Conservation (phyloP, 1,140 invertebrate species). For the Sogatella furcifera region DNA sequence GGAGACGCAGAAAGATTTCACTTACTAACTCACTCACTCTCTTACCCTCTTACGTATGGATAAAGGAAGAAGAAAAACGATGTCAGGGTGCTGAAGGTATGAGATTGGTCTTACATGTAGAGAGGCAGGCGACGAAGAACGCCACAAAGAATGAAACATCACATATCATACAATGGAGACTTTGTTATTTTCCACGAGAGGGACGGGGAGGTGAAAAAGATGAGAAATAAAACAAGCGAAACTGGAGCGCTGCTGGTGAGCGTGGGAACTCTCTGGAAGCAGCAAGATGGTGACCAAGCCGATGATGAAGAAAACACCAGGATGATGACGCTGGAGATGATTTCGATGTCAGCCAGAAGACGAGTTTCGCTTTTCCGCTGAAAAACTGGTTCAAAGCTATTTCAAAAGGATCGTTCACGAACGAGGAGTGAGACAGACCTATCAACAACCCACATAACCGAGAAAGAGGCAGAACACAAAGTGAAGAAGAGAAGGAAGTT, state of each 20-base stretch:
- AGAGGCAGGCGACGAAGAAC: neutral
- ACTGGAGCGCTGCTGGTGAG: neutral
- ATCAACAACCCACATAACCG: neutral
- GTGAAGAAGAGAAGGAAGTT: too few relatives aligned
- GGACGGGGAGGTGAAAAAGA: too few relatives aligned
- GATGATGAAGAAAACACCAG: neutral
- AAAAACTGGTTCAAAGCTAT: neutral
- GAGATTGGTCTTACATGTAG: neutral
- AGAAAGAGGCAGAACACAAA: neutral
- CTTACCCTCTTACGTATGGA: too few relatives aligned
- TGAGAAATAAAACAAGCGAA: neutral
- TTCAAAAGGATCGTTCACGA: too few relatives aligned
- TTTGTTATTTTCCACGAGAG: neutral
- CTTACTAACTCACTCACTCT: too few relatives aligned
- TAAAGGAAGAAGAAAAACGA: too few relatives aligned
- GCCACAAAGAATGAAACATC: neutral
- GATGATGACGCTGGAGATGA: neutral
- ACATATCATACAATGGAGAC: slow-evolving; percentile 1
- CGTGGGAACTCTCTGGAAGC: neutral
- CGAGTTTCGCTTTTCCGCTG: neutral
- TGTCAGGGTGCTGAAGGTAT: too few relatives aligned
- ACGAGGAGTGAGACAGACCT: neutral
- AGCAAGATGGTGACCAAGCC: too few relatives aligned
- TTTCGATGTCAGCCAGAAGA: neutral
- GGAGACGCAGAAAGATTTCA: too few relatives aligned